phyloP scores from a whole-genome alignment of 1,140 invertebrate genomes.

The Drosophila mojavensis region DNA sequence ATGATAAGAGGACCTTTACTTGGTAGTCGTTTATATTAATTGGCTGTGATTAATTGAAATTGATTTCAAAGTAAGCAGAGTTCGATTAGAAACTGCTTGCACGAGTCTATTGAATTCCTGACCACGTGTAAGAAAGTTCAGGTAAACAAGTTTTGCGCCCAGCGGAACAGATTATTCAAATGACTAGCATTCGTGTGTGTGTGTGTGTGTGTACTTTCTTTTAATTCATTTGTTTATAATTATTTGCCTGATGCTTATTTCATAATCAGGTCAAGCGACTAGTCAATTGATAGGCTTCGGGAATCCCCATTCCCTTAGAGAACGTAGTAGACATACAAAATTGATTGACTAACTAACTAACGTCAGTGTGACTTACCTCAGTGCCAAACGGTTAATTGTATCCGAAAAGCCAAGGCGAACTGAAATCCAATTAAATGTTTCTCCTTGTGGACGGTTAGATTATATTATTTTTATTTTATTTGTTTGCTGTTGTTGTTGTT shows the following conservation, averaged over 20 bases:
- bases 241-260: slow-evolving; percentile 4
- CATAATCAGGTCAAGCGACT: slow-evolving; percentile 25
- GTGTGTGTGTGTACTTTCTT: no score
- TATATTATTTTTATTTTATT: slow-evolving; percentile 29
- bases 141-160: neutral
- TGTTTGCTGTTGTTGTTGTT: neutral
- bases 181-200: neutral
- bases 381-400: slow-evolving; percentile 42
- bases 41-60: slow-evolving; percentile 32
- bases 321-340: neutral
- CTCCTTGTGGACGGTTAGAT: slow-evolving; percentile 3
- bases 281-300: slow-evolving; percentile 3
- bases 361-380: slow-evolving; percentile 53
- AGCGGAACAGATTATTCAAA: neutral
- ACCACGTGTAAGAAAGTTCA: neutral
- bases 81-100: neutral
- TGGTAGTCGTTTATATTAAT: slow-evolving; percentile 14
- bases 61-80: slow-evolving; percentile 14
- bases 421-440: slow-evolving; percentile 73
- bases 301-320: neutral
- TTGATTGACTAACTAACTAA: slow-evolving; percentile 1
- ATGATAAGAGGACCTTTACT: slow-evolving; percentile 8
- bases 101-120: neutral
- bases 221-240: no score
- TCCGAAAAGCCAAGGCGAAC: slow-evolving; percentile 49